These are phyloP conservation scores for Apodemia arnacis DNA, from an alignment of 2,888 invertebrate genomes.

Conservation along the genomic window DNA sequence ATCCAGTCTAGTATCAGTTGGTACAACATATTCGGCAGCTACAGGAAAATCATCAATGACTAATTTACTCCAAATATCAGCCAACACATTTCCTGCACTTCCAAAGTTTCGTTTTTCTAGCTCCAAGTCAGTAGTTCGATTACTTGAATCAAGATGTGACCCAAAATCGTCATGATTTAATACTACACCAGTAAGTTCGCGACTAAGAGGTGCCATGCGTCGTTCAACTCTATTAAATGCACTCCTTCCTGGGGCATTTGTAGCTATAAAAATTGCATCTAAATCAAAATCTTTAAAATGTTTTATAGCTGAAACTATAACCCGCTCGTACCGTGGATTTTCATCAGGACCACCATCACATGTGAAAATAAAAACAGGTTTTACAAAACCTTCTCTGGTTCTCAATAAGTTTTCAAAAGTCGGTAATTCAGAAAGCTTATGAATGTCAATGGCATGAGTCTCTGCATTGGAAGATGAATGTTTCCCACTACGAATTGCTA, in stretches of 20 bases:
- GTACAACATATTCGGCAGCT: constrained; percentile 65
- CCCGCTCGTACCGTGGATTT: constrained; percentile 48
- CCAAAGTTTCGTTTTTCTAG: constrained; percentile 50
- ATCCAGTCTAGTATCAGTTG: constrained; percentile 52
- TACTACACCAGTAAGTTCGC: constrained; percentile 36
- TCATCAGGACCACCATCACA: background rate
- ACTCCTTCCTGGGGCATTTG: constrained; percentile 65
- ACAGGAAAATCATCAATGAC: constrained; percentile 61
- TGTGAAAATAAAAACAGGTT: background rate
- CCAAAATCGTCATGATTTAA: constrained; percentile 32
- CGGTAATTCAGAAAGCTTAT: constrained; percentile 4
- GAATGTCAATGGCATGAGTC: constrained; percentile 40
- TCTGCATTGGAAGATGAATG: constrained; percentile 28
- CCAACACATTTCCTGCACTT: constrained; percentile 35
- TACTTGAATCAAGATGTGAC: constrained; percentile 43
- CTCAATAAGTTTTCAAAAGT: constrained; percentile 38
- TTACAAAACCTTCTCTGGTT: background rate
- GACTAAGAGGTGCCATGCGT: constrained; percentile 67
- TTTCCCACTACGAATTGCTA: constrained; percentile 34
- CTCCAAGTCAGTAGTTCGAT: constrained; percentile 38
- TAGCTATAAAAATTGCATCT: constrained; percentile 59
- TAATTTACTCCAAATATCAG: constrained; percentile 44
- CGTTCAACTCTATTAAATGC: constrained; percentile 67
- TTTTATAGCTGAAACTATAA: constrained; percentile 42
- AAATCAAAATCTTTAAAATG: constrained; percentile 80